These are phyloP conservation scores for Cladopsammia gracilis DNA, from an alignment of 64 coral and sea anemone genomes.

Conservation along the genomic window DNA sequence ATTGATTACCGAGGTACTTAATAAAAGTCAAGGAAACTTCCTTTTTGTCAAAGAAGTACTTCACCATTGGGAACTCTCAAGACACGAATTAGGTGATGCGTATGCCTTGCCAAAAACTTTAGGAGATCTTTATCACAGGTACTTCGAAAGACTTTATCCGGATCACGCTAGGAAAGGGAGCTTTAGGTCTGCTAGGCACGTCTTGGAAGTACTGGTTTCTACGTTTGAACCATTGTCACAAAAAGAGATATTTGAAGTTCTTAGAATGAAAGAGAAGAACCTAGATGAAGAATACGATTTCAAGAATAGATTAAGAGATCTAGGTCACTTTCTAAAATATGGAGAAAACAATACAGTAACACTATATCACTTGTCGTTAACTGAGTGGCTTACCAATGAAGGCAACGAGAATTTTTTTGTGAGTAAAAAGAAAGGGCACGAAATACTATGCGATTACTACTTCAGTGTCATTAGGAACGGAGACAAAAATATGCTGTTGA, in stretches of 20 bases:
- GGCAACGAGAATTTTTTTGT: constrained; percentile 48
- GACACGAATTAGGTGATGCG: neutral
- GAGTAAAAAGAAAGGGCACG: constrained; percentile 61
- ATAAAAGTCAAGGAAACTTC: constrained; percentile 80
- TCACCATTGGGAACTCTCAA: constrained; percentile 29
- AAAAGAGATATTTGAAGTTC: constrained; percentile 26
- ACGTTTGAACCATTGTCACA: constrained; percentile 49
- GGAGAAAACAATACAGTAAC: constrained; percentile 19
- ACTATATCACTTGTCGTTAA: constrained; percentile 72
- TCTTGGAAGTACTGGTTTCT: constrained; percentile 74
- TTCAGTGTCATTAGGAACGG: constrained; percentile 11
- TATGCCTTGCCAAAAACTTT: constrained; percentile 33
- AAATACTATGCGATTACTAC: constrained; percentile 40
- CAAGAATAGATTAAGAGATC: constrained; percentile 18
- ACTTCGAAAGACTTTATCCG: constrained; percentile 59
- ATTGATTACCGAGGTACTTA: neutral
- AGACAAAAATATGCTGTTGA: neutral
- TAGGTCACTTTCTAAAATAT: constrained; percentile 60
- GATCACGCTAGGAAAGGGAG: neutral
- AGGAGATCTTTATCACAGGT: constrained; percentile 50
- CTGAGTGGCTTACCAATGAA: constrained; percentile 69
- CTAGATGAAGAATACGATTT: constrained; percentile 79
- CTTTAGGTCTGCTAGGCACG: constrained; percentile 38
- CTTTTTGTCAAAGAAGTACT: constrained; percentile 70
- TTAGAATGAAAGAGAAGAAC: constrained; percentile 32